phyloP scores from a whole-genome alignment of 2,797 vertebrate species.

The Spinus olivaceus region DNA sequence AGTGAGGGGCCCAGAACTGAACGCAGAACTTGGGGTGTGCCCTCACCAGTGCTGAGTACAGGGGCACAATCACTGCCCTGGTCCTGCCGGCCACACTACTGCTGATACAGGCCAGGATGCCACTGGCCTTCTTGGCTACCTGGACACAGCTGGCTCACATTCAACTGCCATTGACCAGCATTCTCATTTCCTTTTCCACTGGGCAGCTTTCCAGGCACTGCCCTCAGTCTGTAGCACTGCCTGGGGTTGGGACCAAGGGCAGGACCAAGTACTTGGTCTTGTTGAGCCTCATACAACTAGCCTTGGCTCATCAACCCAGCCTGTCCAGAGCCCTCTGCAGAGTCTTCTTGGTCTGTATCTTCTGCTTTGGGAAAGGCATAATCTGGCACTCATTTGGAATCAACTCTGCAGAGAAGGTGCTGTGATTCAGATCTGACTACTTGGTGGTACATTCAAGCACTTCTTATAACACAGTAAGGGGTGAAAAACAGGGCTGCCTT shows the following conservation, averaged over 20 bases:
- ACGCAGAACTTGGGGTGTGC: fast-evolving
- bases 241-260: background rate
- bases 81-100: background rate
- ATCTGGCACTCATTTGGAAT: background rate
- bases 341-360: background rate
- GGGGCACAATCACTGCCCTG: fast-evolving
- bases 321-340: background rate
- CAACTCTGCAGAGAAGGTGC: background rate
- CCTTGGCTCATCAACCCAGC: background rate
- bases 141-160: background rate
- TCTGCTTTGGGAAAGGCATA: background rate
- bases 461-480: background rate
- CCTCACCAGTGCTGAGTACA: fast-evolving
- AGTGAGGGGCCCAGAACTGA: background rate
- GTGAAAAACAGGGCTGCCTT: background rate
- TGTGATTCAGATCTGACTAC: background rate
- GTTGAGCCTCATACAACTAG: background rate
- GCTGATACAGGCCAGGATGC: fast-evolving
- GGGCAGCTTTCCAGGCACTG: background rate
- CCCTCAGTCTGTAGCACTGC: background rate
- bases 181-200: background rate
- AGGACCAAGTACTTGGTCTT: background rate
- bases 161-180: background rate
- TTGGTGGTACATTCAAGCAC: background rate
- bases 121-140: background rate